These are phyloP conservation scores for Todus mexicanus DNA, from an alignment of 2,797 vertebrate species.

Conservation along the genomic window DNA sequence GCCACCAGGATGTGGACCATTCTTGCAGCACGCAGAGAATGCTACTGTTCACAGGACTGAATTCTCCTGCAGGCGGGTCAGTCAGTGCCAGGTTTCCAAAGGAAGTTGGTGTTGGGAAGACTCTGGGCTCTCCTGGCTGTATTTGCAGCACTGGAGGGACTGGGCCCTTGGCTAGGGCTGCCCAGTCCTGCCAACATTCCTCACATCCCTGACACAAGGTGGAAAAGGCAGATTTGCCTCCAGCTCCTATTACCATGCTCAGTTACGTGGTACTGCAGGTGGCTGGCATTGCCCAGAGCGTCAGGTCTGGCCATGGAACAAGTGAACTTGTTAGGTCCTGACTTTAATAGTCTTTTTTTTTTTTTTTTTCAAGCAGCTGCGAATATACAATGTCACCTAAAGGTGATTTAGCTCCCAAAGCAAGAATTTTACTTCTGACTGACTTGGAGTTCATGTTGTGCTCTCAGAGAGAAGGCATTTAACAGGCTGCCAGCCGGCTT, in stretches of 20 bases:
- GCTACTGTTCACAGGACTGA: not conserved
- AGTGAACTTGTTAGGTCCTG: not conserved
- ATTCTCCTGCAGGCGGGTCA: not conserved
- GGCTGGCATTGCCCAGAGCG: not conserved
- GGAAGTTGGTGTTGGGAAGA: conserved; percentile 22
- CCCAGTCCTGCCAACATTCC: not conserved
- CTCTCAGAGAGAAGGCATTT: not conserved
- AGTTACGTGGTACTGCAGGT: not conserved
- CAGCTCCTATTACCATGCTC: not conserved
- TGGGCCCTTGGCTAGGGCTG: not conserved
- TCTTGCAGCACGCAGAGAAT: not conserved
- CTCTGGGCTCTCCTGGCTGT: not conserved
- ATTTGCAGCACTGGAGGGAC: not conserved
- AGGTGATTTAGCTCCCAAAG: not conserved
- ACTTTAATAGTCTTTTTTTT: not conserved
- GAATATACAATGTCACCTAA: not conserved
- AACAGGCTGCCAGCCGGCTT: not conserved
- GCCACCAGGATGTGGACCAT: not conserved
- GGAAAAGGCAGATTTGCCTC: not conserved
- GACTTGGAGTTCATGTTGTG: not conserved
- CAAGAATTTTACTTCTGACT: not conserved
- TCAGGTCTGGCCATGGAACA: not conserved
- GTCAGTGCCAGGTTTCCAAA: not conserved
- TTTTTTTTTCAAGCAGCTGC: not conserved
- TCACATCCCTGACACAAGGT: not conserved